Evolutionary conservation across 2,797 vertebrate genomes (phyloP).

Genomic region (Hippopotamyrus pictus): DNA sequence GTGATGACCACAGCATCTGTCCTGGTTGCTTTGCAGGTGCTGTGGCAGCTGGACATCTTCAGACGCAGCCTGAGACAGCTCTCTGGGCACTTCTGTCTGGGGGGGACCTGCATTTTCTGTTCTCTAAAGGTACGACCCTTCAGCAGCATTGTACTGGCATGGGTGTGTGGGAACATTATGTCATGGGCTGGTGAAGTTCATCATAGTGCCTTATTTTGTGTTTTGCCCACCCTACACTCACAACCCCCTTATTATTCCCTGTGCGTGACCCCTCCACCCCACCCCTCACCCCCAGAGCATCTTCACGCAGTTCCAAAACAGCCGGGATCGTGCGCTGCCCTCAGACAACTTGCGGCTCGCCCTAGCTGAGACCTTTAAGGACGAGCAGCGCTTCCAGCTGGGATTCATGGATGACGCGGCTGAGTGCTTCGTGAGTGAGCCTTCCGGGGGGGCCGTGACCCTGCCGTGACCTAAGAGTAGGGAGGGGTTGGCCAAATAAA

Average conservation of each 20-base stretch:
- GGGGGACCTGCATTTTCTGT: slow-evolving; percentile 95
- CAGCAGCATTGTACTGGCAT: background rate
- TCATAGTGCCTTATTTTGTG: background rate
- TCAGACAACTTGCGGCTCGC: slow-evolving; percentile 93
- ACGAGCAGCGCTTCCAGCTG: slow-evolving; percentile 95
- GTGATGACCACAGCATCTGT: background rate
- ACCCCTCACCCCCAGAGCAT: slow-evolving; percentile 63
- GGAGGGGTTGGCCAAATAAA: background rate
- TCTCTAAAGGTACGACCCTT: slow-evolving; percentile 80
- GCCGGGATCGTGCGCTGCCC: slow-evolving; percentile 85
- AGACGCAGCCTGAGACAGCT: slow-evolving; percentile 87
- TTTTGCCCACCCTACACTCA: background rate
- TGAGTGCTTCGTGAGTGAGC: slow-evolving; percentile 89
- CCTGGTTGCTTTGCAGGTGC: slow-evolving; percentile 61
- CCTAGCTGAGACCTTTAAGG: slow-evolving; percentile 96
- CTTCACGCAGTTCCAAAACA: slow-evolving; percentile 95
- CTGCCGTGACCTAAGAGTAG: background rate
- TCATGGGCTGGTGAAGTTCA: background rate
- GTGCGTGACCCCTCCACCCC: no score
- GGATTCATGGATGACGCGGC: slow-evolving; percentile 98
- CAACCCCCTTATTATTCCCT: background rate
- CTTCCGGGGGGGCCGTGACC: background rate
- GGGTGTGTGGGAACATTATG: background rate
- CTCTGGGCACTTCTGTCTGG: slow-evolving; percentile 85
- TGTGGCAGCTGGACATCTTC: slow-evolving; percentile 98